Evolutionary conservation across 2,797 vertebrate genomes (phyloP), one percentile per base, ranked within the genome.

Genomic region (Florisuga fusca): DNA sequence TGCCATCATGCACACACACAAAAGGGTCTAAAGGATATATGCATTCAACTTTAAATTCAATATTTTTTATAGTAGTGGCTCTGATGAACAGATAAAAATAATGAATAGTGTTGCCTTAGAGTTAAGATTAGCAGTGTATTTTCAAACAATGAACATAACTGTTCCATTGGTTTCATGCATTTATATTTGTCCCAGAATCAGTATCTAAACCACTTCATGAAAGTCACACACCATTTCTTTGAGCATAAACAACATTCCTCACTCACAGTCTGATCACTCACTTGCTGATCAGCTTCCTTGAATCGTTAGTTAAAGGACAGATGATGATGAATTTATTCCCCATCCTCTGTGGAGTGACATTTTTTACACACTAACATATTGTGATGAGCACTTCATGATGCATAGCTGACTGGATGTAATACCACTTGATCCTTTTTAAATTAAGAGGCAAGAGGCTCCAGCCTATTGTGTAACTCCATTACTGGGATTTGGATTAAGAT

Each of bases 401-500:
- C 73, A 54, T 27, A 76, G 64, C 89, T 90, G 78, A 72, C 84
- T 68, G 73, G 20, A 83, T 93, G 29, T 97, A 96, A 96, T 91
- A 75, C 91, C 89, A 81, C 75, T 94, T 96, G 91, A 95, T 94
- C 91, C 95, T 91, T 88, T 86, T 87, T 94, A 95, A 96, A 95
- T 96, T 81, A 94, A 87, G 84, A 91, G 73, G 91, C 76, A 94
- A 91, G 84, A 84, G 33, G 59, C 82, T 89, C 62, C 59, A 92
- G 73, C 83, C 91, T 88, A 92, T 96, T 25, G 0, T 87, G 68
- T 95, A 95, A 96, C 90, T 92, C 88, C 86, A 80, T 97, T 96
- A 91, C 85, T 81, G 76, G 86, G 91, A 96, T 96, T 97, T 96
- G 94, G 95, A 96, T 96, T 97, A 96, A 89, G 84, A 68, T 72